Evolutionary conservation across 1,140 invertebrate genomes (phyloP), one percentile per base, ranked within the genome.

Genomic region (Zaprionus capensis): DNA sequence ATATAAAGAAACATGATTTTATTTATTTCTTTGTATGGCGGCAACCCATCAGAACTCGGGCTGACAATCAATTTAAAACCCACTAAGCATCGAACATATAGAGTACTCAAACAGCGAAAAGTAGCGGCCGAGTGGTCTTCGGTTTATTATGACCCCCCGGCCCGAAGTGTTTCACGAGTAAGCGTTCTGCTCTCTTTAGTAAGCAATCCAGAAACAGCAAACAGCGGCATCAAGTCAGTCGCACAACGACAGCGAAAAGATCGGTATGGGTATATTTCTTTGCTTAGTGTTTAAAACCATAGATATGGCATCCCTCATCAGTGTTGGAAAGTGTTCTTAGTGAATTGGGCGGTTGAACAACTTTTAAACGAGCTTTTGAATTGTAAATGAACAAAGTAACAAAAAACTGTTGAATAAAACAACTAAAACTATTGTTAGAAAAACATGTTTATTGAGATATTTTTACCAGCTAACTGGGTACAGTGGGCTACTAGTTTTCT

Each of bases 391-490:
- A 24, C 20, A n/a, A n/a, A 17, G 15, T 17, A 34, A 31, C 5
- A 31, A 55, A n/a, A 7, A 31, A 15, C 2, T 55, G 12, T 17
- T 11, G 24, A 64, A 24, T 64, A n/a, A 22, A 20, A 20, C 20
- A 7, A 11, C 14, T 9, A 41, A 36, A n/a, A 15, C 5, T 55
- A 78, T 77, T 86, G 83, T 87, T 87, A 87, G 81, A 87, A 87
- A 88, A 87, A 81, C 71, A 78, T 77, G 57, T 87, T 87, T 87
- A 87, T 87, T 87, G 84, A 87, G 84, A 87, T 88, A 83, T 87
- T 83, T 80, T 74, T 80, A 49, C 83, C 77, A 69, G 77, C 75
- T 70, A 75, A 77, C 77, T 87, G 80, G 80, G 84, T 87, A 88
- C 85, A 78, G 84, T 88, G 84, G 80, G 68, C 76, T 71, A 81